A percentile compares a stretch with the other conserved stretches of the same genome.
Evolutionary conservation across 2,888 invertebrate genomes (phyloP).

Genomic region (Zhengitettix transpicula): DNA sequence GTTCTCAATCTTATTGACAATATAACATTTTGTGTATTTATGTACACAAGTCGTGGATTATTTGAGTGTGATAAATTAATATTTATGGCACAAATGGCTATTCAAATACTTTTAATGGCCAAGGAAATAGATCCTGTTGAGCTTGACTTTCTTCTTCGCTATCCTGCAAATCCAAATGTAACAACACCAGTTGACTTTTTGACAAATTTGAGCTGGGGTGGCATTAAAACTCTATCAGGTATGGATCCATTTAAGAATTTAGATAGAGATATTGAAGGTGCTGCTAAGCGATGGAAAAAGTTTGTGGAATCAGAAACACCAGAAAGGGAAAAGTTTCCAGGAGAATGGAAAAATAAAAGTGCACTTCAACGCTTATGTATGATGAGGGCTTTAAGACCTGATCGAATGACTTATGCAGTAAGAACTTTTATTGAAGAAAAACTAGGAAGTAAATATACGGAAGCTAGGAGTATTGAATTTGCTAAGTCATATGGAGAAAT

Average conservation of each 20-base stretch:
- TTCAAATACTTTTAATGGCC: constrained; percentile 48
- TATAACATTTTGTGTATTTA: constrained; percentile 71
- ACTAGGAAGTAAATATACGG: constrained; percentile 65
- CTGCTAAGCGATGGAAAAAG: constrained; percentile 60
- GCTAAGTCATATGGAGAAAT: constrained; percentile 75
- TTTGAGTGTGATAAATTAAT: constrained; percentile 86
- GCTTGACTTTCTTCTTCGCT: constrained; percentile 74
- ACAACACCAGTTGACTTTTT: constrained; percentile 68
- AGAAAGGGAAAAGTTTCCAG: constrained; percentile 84
- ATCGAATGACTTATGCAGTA: constrained; percentile 88
- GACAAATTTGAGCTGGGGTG: constrained; percentile 62
- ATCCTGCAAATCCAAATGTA: constrained; percentile 58
- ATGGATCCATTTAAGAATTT: constrained; percentile 68
- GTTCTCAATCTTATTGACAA: constrained; percentile 67
- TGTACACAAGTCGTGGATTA: constrained; percentile 77
- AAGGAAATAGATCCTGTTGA: constrained; percentile 57
- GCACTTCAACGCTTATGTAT: constrained; percentile 77
- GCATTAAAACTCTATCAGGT: constrained; percentile 58
- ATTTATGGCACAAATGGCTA: constrained; percentile 71
- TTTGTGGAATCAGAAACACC: constrained; percentile 84
- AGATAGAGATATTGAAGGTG: constrained; percentile 28
- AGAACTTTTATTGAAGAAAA: constrained; percentile 77
- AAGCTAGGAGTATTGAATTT: constrained; percentile 63
- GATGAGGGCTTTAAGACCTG: constrained; percentile 77
- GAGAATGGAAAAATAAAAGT: constrained; percentile 88